A percentile compares a stretch with the other conserved stretches of the same genome.
Conservation (phyloP, 1,140 invertebrate species). For the Pristionchus pacificus region DNA sequence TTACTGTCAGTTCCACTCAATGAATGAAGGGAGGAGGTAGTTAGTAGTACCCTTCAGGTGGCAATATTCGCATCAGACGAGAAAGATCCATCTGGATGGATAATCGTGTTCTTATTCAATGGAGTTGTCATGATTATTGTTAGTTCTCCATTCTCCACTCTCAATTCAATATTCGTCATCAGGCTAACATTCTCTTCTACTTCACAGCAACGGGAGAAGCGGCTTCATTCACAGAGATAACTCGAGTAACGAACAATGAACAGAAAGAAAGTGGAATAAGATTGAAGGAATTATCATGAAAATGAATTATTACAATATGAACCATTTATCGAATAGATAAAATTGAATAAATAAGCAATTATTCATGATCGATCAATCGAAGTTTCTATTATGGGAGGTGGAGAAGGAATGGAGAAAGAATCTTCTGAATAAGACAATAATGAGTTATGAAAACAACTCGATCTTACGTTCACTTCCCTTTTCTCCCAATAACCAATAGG, state of each 20-base stretch:
- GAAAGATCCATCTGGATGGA: not conserved
- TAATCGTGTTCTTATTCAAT: not conserved
- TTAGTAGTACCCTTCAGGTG: not conserved
- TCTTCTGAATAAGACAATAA: too few species aligned
- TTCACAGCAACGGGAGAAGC: slow-evolving; percentile 44
- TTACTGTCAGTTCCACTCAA: not conserved
- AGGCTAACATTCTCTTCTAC: slow-evolving; percentile 44
- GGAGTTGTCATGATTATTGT: not conserved
- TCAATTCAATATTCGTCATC: not conserved
- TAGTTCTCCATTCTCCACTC: not conserved
- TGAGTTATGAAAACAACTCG: too few species aligned
- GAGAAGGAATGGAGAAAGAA: too few species aligned
- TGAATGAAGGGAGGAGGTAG: not conserved
- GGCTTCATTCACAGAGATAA: slow-evolving; percentile 43
- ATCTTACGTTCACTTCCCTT: too few species aligned
- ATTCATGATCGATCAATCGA: too few species aligned
- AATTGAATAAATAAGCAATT: too few species aligned
- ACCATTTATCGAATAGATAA: too few species aligned
- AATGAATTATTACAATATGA: too few species aligned
- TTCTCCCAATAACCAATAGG: slow-evolving; percentile 75
- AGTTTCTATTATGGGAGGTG: too few species aligned
- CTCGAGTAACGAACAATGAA: too few species aligned
- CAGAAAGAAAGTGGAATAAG: too few species aligned
- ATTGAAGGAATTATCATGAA: too few species aligned
- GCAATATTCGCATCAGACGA: not conserved